A percentile compares a stretch with the other conserved stretches of the same genome.
Conservation (phyloP, 2,113 vertebrate species). For the Accipiter cooperii region DNA sequence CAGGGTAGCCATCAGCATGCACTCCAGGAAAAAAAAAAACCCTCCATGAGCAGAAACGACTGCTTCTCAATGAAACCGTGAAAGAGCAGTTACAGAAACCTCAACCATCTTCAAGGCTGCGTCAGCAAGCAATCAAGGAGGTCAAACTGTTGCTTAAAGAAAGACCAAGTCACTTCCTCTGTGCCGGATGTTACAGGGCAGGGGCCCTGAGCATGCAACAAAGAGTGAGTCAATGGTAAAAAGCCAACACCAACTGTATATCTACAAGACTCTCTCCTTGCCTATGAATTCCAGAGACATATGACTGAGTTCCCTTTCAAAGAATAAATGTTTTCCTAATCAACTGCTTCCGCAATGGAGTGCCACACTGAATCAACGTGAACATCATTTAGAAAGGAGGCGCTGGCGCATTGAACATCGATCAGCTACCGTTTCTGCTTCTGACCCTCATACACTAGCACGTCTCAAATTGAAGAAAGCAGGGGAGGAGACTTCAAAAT, state of each 20-base stretch:
- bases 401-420: fast-evolving
- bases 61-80: not conserved
- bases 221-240: not conserved
- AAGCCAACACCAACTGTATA: not conserved
- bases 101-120: not conserved
- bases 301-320: not conserved
- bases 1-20: not conserved
- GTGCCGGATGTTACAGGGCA: not conserved
- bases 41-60: not conserved
- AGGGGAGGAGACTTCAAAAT: not conserved
- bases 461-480: fast-evolving
- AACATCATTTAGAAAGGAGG: not conserved
- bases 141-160: not conserved
- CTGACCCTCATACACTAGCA: not conserved
- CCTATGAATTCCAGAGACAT: not conserved
- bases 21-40: not conserved
- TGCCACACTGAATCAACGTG: too few relatives aligned
- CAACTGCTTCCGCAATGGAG: not conserved
- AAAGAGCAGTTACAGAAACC: not conserved
- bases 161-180: not conserved
- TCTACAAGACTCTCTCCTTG: not conserved
- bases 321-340: not conserved
- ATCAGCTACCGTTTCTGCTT: not conserved
- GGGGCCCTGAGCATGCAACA: not conserved
- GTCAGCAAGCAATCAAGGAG: not conserved